Base-by-base conservation (phyloP, 2,888 invertebrate species). In the Bombylius discolor region DNA sequence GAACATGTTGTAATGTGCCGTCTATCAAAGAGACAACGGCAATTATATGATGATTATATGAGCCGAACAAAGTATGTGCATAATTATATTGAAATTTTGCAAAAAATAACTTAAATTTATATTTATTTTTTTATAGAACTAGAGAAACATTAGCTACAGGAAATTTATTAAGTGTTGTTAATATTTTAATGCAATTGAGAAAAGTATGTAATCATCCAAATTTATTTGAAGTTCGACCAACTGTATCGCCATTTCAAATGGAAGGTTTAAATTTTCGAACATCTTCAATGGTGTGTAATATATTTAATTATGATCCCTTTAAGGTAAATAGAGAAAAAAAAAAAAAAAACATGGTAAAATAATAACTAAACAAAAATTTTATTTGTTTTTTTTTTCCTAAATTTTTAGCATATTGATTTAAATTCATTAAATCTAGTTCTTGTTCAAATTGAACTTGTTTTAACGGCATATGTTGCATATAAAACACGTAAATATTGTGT, bases 41-140 rank as follows among this genome's bases (percentile, higher is more conserved):
- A 84, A 78, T 81, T 99, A 58, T 99, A 99, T 77, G 98, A 99
- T 76, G 99, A 99, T 75, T 99, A 98, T 77, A 98, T 99, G 97
- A 87, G 93, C 54, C 83, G 94, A 66, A 85, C 96, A 68, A 89
- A 89, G 90, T 91, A 76, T 80, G 84, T 78, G 61, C 62, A 61
- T 60, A 46, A 3, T 44, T 9, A 44, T 44, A 39, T 39, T 39
- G 23, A 23, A 23, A 7, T 39, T 39, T 11, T 39, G 7, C 39
- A 7, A 49, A 49, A 49, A 34, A 13, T 47, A 14, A 45, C 33
- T 52, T 45, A 31, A 39, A 39, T 39, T 23, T 23, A 23, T 3
- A 23, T 23, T 2, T 23, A 23, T 23, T 23, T 57, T 59, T 61
- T 70, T 71, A 57, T 70, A 94, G 94, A 71, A 99, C 99, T 51